These are phyloP conservation scores for Tachyglossus aculeatus DNA, from an alignment of 2,797 vertebrate genomes.

Conservation along the genomic window DNA sequence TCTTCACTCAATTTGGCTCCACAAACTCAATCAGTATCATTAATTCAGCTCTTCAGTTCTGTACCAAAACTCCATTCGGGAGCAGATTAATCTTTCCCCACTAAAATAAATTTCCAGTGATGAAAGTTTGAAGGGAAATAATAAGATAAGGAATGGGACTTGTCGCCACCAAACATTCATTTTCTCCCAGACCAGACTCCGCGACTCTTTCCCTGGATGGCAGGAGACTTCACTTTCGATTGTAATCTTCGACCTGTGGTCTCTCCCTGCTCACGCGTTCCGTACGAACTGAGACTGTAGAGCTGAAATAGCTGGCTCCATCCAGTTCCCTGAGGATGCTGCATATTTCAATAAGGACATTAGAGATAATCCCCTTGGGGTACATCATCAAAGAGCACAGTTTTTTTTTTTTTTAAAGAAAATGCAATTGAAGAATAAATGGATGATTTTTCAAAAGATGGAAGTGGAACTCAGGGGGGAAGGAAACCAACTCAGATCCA, in stretches of 20 bases:
- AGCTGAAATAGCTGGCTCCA: constrained; percentile 3
- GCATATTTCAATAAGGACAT: constrained; percentile 16
- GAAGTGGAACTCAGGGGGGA: neutral
- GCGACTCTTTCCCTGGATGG: constrained; percentile 36
- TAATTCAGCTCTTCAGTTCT: too few species aligned
- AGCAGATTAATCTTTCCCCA: too few species aligned
- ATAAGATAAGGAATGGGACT: constrained; percentile 38
- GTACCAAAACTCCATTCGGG: too few species aligned
- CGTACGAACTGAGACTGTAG: constrained; percentile 37
- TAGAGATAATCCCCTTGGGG: constrained; percentile 9
- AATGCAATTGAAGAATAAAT: constrained; percentile 20
- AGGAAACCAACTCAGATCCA: neutral
- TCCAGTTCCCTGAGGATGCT: neutral
- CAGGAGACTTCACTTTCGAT: constrained; percentile 41
- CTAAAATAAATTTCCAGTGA: too few species aligned
- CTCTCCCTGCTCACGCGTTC: constrained; percentile 12
- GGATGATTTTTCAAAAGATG: neutral
- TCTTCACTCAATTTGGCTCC: too few species aligned
- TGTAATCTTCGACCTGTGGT: constrained; percentile 24
- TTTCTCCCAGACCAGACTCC: constrained; percentile 41
- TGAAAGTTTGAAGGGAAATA: too few species aligned
- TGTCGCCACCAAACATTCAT: constrained; percentile 28
- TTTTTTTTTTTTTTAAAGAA: constrained; percentile 7
- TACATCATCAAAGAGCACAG: neutral
- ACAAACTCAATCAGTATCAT: too few species aligned